These are phyloP conservation scores for Hephaestus fuliginosus DNA, from an alignment of 2,797 vertebrate genomes.

Conservation along the genomic window DNA sequence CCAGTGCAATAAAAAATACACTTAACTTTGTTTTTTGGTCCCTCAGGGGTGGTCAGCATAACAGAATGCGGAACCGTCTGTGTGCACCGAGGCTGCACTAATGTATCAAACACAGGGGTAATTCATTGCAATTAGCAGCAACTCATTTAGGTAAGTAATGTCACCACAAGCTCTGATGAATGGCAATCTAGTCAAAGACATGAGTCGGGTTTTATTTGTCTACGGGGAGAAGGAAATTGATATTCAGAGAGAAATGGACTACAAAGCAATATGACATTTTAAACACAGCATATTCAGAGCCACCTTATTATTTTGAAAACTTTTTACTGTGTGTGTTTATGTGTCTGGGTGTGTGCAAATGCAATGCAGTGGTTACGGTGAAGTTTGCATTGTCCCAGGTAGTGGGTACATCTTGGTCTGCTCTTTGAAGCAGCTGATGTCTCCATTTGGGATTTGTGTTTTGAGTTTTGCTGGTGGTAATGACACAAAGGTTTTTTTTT, in stretches of 20 bases:
- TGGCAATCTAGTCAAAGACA: conserved; percentile 75
- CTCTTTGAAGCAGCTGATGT: not conserved
- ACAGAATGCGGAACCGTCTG: conserved; percentile 68
- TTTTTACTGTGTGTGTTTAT: not conserved
- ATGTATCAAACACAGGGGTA: conserved; percentile 83
- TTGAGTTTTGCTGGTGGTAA: not conserved
- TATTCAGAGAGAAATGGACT: conserved; percentile 35
- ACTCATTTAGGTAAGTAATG: conserved; percentile 85
- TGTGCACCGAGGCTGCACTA: conserved; percentile 81
- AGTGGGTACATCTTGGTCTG: not conserved
- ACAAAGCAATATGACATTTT: conserved; percentile 37
- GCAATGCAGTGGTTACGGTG: not conserved
- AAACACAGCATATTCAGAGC: conserved; percentile 21
- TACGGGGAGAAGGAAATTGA: conserved; percentile 26
- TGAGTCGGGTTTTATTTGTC: conserved; percentile 56
- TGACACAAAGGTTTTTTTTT: not conserved
- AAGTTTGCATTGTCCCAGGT: not conserved
- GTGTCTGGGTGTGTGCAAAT: not conserved
- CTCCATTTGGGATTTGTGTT: conserved; percentile 2
- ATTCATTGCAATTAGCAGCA: conserved; percentile 84
- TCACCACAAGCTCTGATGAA: conserved; percentile 78
- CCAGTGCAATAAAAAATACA: conserved; percentile 40
- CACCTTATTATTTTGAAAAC: conserved; percentile 20
- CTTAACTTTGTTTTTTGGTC: conserved; percentile 56
- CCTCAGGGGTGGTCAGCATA: conserved; percentile 61